Conservation (phyloP, 2,113 vertebrate genomes). For the Peromyscus leucopus region DNA sequence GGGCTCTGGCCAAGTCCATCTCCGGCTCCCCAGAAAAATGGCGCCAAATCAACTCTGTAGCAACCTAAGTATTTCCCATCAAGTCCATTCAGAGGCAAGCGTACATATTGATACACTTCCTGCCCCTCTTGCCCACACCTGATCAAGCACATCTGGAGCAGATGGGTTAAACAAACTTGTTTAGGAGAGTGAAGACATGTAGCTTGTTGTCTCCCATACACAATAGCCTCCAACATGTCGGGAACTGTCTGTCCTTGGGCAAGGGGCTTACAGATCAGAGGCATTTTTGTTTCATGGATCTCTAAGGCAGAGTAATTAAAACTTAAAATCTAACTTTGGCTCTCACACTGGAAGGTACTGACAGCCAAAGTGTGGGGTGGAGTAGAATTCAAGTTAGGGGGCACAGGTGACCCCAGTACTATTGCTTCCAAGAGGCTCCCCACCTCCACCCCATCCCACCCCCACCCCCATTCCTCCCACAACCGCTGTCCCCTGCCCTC, state of each 20-base stretch:
- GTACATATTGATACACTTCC: neutral
- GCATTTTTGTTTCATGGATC: neutral
- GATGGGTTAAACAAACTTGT: neutral
- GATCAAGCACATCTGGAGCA: neutral
- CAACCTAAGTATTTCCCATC: neutral
- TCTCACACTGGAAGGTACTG: neutral
- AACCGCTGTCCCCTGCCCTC: neutral
- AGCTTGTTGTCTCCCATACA: neutral
- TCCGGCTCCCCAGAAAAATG: neutral
- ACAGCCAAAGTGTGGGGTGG: neutral
- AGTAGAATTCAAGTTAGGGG: neutral
- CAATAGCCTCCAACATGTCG: neutral
- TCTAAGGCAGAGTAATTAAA: neutral
- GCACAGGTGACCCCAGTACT: accelerated
- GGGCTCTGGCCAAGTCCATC: neutral
- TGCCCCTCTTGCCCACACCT: neutral
- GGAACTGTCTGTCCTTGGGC: neutral
- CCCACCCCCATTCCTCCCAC: neutral
- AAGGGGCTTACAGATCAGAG: neutral
- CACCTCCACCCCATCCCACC: neutral
- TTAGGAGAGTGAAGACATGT: neutral
- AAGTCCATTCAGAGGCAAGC: neutral
- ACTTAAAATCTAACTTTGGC: neutral
- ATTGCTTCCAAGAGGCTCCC: neutral
- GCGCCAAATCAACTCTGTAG: neutral